phyloP scores from a whole-genome alignment of 2,797 vertebrate genomes.

The Melanogrammus aeglefinus region DNA sequence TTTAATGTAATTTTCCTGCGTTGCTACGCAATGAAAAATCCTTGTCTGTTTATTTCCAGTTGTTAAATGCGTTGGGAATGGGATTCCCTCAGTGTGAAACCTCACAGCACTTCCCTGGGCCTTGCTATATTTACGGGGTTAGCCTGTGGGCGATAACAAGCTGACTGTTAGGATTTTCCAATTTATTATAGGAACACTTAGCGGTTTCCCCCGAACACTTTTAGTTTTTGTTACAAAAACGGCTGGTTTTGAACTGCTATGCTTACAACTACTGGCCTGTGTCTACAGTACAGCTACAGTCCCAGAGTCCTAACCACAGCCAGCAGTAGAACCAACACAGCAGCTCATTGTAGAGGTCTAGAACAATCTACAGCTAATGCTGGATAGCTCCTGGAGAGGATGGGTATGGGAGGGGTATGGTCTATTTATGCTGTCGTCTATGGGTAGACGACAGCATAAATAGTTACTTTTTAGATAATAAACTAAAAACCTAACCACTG shows the following conservation, averaged over 20 bases:
- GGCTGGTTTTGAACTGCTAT: background rate
- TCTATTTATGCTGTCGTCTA: no score
- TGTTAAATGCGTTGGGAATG: background rate
- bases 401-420: no score
- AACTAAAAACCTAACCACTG: background rate
- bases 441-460: background rate
- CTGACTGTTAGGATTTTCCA: conserved; percentile 42
- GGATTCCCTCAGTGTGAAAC: background rate
- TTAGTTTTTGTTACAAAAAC: background rate
- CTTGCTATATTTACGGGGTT: conserved; percentile 34
- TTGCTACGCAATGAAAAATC: background rate
- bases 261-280: background rate
- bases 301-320: background rate
- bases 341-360: background rate
- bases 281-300: background rate
- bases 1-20: background rate
- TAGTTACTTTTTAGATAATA: conserved; percentile 12
- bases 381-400: no score
- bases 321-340: background rate
- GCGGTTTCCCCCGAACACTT: background rate
- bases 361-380: no score
- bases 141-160: conserved; percentile 36
- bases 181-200: conserved; percentile 13
- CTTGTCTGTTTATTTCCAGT: background rate
- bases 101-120: conserved; percentile 1